Percentiles rank a stretch among this genome's conserved stretches.
phyloP scores from a whole-genome alignment of 2,888 invertebrate species.

The Sinhomidia bicolor region DNA sequence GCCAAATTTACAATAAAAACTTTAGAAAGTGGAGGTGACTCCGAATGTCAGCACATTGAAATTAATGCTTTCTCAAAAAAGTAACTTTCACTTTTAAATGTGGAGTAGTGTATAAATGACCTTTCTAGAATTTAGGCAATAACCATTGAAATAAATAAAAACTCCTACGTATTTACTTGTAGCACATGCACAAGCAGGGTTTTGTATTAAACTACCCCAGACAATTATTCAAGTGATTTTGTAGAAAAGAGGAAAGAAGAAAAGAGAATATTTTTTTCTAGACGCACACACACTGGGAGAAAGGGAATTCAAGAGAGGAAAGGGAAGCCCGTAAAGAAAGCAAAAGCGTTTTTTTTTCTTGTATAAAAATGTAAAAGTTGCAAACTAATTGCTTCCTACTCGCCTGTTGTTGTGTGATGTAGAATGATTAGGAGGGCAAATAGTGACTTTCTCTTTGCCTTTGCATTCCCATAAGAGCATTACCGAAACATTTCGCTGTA shows the following conservation, averaged over 20 bases:
- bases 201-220: constrained; percentile 20
- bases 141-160: constrained; percentile 16
- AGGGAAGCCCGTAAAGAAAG: constrained; percentile 55
- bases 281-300: constrained; percentile 15
- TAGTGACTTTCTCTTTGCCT: constrained; percentile 21
- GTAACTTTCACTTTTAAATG: too few relatives aligned
- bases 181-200: neutral
- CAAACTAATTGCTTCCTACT: constrained; percentile 71
- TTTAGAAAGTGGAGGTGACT: too few relatives aligned
- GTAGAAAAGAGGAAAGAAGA: constrained; percentile 16
- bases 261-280: constrained; percentile 10
- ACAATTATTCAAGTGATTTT: constrained; percentile 1
- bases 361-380: constrained; percentile 64
- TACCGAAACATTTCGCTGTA: constrained; percentile 15
- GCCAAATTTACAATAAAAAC: too few relatives aligned
- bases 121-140: too few relatives aligned
- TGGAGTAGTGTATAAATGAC: too few relatives aligned
- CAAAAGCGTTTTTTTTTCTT: constrained; percentile 37
- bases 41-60: too few relatives aligned
- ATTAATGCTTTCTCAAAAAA: too few relatives aligned
- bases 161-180: neutral
- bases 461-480: constrained; percentile 29
- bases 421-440: constrained; percentile 58
- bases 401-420: constrained; percentile 48
- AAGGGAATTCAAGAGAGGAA: constrained; percentile 24